Evolutionary conservation across 2,888 invertebrate species (phyloP), one percentile per base, ranked within the genome.

Genomic region (Coelopa pilipes): DNA sequence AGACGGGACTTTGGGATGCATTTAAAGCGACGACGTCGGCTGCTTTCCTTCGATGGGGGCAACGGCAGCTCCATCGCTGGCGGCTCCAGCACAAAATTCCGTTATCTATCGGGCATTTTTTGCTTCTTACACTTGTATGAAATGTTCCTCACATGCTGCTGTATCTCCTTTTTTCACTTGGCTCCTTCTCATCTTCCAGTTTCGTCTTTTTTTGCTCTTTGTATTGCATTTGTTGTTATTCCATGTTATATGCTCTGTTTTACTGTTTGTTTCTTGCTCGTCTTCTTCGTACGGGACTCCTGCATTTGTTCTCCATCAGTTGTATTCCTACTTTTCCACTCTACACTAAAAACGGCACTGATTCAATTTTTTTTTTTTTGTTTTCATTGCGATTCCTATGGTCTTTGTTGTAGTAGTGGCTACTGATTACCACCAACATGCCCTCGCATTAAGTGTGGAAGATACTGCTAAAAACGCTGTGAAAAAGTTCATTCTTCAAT

Each of bases 61-160:
- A 21, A 13, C 49, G n/a, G 19, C 21, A 49, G 50, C 49, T 15
- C 49, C 47, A 57, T 17, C 46, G 19, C 19, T 46, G 59, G 59
- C 69, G 46, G 69, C 57, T 69, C 69, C 69, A 57, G 69, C 69
- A 69, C 57, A 69, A 69, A 45, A 57, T 63, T 69, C 57, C 69
- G 69, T 69, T 69, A 69, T 69, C 69, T 69, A 57, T 69, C 47
- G 34, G 19, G 57, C 59, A 69, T 69, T 69, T 69, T 46, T 69
- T 57, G 49, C 21, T 66, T 49, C 34, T 24, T 62, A 13, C 24
- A 62, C 24, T 62, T 21, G 12, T 21, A 15, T 24, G 34, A 34
- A 7, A 34, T 34, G 34, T 34, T 34, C 34, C 34, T 34, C 34
- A 34, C 34, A 34, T 34, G 34, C 34, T 34, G 34, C 34, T 34